phyloP scores from a whole-genome alignment of 2,888 invertebrate genomes.

The Drosophila infuscata region DNA sequence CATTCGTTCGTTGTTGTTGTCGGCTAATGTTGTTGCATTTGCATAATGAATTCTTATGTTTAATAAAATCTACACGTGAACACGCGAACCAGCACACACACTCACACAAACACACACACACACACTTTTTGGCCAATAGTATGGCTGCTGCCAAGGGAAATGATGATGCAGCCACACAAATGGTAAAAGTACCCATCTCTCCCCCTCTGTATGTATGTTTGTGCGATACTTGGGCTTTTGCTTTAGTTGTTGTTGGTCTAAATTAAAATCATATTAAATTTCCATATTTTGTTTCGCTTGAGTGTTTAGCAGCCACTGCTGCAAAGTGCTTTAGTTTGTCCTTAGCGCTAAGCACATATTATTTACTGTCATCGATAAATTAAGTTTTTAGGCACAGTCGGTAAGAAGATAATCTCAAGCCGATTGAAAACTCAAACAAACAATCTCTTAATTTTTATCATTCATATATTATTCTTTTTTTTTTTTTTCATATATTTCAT shows the following conservation, averaged over 20 bases:
- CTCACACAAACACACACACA: slow-evolving; percentile 7
- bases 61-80: slow-evolving; percentile 79
- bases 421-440: background rate
- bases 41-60: slow-evolving; percentile 82
- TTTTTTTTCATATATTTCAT: too few species aligned
- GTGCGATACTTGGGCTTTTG: slow-evolving; percentile 2
- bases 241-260: slow-evolving; percentile 44
- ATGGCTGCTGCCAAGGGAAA: slow-evolving; percentile 35
- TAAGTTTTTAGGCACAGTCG: background rate
- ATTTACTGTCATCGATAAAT: slow-evolving; percentile 2
- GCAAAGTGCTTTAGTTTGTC: slow-evolving; percentile 10
- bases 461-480: too few species aligned
- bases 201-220: background rate
- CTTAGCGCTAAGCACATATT: slow-evolving; percentile 16
- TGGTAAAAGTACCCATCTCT: background rate
- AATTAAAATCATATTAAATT: slow-evolving; percentile 83
- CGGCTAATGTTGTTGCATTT: slow-evolving; percentile 58
- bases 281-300: slow-evolving; percentile 63
- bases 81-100: slow-evolving; percentile 35
- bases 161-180: slow-evolving; percentile 33
- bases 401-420: background rate
- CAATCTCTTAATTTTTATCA: background rate
- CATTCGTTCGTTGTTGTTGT: slow-evolving; percentile 14
- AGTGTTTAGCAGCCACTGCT: slow-evolving; percentile 55
- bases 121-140: slow-evolving; percentile 39